Evolutionary conservation across 2,888 invertebrate species (phyloP).

Genomic region (Megalurothrips usitatus): DNA sequence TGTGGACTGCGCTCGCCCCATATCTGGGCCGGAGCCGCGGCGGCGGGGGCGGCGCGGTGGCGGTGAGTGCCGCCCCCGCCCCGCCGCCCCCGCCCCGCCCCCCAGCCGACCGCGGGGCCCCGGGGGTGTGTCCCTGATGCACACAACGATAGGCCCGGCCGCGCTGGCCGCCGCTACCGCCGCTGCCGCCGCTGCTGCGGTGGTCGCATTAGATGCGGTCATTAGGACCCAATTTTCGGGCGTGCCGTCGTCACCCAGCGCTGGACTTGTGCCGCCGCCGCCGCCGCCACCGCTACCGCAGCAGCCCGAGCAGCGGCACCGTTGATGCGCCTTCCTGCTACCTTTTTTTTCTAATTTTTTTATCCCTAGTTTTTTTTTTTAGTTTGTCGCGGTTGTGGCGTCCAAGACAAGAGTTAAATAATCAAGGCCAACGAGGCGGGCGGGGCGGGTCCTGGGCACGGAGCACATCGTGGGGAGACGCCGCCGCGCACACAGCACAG

Average conservation of each 20-base stretch:
- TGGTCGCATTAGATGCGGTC: background rate
- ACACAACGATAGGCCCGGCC: background rate
- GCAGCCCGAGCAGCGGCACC: background rate
- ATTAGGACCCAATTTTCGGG: slow-evolving; percentile 2
- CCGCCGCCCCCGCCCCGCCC: too few relatives aligned
- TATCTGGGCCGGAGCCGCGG: background rate
- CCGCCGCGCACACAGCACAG: too few relatives aligned
- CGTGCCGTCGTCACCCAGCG: background rate
- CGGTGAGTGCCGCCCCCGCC: background rate
- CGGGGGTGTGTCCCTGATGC: background rate
- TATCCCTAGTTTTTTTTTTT: background rate
- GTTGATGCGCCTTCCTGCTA: background rate
- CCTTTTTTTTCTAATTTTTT: background rate
- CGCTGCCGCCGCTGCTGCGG: background rate
- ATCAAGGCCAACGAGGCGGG: too few relatives aligned
- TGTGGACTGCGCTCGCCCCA: background rate
- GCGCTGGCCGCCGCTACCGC: background rate
- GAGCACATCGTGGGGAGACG: too few relatives aligned
- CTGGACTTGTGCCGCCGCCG: background rate
- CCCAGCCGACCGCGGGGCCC: too few relatives aligned
- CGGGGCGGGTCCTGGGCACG: too few relatives aligned
- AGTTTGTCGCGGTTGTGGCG: background rate
- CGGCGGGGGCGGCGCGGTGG: background rate
- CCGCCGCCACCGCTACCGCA: background rate
- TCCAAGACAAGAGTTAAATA: background rate